Conservation (phyloP, 1,140 invertebrate species). For the Phymastichus coffea region DNA sequence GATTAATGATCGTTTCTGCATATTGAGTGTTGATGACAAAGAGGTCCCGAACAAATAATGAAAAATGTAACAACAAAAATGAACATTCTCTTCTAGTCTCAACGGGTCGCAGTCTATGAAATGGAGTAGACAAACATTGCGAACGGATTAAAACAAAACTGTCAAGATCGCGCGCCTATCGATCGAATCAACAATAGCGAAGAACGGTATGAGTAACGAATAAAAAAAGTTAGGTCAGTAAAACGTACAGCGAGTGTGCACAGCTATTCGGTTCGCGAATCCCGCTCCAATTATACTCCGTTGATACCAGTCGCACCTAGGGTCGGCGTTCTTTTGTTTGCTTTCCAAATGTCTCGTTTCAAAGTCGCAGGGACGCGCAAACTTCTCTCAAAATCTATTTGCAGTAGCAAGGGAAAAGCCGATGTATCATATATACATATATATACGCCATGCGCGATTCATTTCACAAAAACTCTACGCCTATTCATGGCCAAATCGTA, state of each 20-base stretch:
- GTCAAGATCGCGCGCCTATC: no score
- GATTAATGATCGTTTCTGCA: not conserved
- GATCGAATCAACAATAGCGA: no score
- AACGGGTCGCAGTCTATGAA: no score
- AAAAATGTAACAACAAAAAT: no score
- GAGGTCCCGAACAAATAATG: no score
- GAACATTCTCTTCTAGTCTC: no score
- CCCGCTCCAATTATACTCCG: slow-evolving; percentile 21
- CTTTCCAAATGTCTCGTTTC: slow-evolving; percentile 1
- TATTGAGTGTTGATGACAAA: not conserved
- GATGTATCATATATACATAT: slow-evolving; percentile 14
- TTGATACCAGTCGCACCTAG: not conserved
- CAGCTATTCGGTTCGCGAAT: slow-evolving; percentile 8
- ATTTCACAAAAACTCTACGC: slow-evolving; percentile 7
- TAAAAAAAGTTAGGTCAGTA: slow-evolving; percentile 8
- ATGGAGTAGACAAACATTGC: no score
- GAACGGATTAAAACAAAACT: no score
- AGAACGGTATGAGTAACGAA: no score
- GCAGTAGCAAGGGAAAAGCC: slow-evolving; percentile 14
- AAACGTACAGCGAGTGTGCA: not conserved
- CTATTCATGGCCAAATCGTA: slow-evolving; percentile 5
- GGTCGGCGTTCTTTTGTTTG: slow-evolving; percentile 1
- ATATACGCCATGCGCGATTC: not conserved
- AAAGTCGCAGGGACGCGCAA: not conserved
- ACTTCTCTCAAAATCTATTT: slow-evolving; percentile 6